These are phyloP conservation scores for Thalassoma bifasciatum DNA, from an alignment of 2,113 vertebrate species.

Conservation along the genomic window DNA sequence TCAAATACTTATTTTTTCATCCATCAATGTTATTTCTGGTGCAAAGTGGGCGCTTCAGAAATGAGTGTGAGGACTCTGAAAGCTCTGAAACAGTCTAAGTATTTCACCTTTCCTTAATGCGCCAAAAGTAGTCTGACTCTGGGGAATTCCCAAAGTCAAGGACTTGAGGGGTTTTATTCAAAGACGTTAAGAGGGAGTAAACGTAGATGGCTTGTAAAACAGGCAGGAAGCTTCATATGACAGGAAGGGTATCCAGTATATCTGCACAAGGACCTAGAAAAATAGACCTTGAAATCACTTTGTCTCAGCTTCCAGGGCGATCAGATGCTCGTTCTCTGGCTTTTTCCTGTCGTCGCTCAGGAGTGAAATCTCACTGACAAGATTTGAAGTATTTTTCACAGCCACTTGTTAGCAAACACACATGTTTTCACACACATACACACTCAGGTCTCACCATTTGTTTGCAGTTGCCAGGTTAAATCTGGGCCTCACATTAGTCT, in stretches of 20 bases:
- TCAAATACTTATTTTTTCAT: background rate
- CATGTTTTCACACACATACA: slow-evolving; percentile 11
- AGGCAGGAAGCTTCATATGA: background rate
- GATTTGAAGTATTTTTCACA: slow-evolving; percentile 57
- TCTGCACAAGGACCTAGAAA: background rate
- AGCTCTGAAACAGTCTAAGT: slow-evolving; percentile 27
- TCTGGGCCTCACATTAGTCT: slow-evolving; percentile 37
- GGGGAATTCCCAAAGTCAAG: slow-evolving; percentile 21
- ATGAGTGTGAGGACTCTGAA: slow-evolving; percentile 14
- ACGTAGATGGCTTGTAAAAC: background rate
- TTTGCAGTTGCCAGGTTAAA: slow-evolving; percentile 64
- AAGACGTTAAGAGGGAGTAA: slow-evolving; percentile 12
- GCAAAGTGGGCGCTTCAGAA: background rate
- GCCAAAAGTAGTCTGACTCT: slow-evolving; percentile 18
- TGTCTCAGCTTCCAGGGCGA: slow-evolving; percentile 6
- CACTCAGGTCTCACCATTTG: slow-evolving; percentile 70
- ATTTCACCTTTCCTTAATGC: slow-evolving; percentile 52
- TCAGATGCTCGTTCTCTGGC: slow-evolving; percentile 7
- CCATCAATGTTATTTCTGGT: too few relatives aligned
- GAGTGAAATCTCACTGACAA: slow-evolving; percentile 60
- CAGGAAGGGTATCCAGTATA: background rate
- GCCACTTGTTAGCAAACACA: slow-evolving; percentile 56
- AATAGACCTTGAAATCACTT: background rate
- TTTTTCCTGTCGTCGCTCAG: slow-evolving; percentile 38
- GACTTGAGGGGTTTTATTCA: slow-evolving; percentile 1